phyloP scores from a whole-genome alignment of 2,113 vertebrate genomes.

The Seriola dumerili region DNA sequence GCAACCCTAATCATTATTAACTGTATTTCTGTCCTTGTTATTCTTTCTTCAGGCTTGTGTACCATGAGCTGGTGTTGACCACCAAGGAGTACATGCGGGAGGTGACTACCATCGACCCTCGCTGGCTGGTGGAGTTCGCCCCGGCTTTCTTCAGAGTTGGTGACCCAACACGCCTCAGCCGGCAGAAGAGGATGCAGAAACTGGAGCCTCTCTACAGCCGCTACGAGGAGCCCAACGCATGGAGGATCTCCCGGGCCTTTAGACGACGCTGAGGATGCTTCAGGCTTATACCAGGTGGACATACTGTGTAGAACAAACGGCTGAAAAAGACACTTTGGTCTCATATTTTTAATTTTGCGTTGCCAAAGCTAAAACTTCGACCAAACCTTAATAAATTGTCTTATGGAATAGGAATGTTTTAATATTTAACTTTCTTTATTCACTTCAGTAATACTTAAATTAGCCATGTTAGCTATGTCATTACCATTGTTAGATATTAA shows the following conservation, averaged over 20 bases:
- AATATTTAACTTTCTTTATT: background rate
- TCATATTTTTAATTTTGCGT: background rate
- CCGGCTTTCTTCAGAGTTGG: constrained; percentile 95
- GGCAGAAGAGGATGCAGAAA: constrained; percentile 92
- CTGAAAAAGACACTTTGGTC: background rate
- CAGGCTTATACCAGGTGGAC: background rate
- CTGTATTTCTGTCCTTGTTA: too few relatives aligned
- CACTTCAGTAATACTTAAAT: background rate
- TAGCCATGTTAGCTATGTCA: background rate
- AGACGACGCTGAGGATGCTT: constrained; percentile 82
- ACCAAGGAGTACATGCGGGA: constrained; percentile 96
- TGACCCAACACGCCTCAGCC: constrained; percentile 93
- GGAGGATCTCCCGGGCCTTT: constrained; percentile 92
- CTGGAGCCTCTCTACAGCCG: constrained; percentile 93
- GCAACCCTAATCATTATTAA: too few relatives aligned
- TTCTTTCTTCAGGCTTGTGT: constrained; percentile 88
- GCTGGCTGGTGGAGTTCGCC: constrained; percentile 94
- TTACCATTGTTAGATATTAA: background rate
- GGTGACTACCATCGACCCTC: constrained; percentile 93
- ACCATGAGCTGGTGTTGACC: constrained; percentile 93
- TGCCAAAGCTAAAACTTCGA: background rate
- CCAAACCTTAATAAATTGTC: background rate
- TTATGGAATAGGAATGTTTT: background rate
- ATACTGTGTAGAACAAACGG: background rate
- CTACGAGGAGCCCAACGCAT: constrained; percentile 93